phyloP scores from a whole-genome alignment of 2,113 vertebrate species.

The Microtus pennsylvanicus region DNA sequence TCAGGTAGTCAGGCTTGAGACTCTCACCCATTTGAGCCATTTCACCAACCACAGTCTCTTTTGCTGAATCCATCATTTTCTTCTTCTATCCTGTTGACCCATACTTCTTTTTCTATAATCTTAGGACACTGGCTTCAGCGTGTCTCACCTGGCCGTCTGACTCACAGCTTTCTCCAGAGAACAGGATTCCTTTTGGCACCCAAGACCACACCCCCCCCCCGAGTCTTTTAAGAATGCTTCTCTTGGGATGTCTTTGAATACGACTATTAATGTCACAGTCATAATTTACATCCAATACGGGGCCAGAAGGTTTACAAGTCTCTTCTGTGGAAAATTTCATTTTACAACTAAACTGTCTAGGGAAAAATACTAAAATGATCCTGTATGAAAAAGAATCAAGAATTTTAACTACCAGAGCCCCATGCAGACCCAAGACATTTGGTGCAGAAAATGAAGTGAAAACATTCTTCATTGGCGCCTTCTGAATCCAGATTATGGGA shows the following conservation, averaged over 20 bases:
- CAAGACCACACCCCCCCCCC: neutral
- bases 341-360: neutral
- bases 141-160: neutral
- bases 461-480: neutral
- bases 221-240: neutral
- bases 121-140: neutral
- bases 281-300: neutral
- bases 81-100: neutral
- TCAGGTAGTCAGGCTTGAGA: neutral
- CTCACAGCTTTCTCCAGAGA: neutral
- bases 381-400: neutral
- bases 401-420: neutral
- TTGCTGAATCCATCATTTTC: neutral
- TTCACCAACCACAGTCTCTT: neutral
- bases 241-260: neutral
- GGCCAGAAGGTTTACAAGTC: neutral
- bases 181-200: neutral
- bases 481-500: neutral
- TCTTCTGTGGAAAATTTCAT: neutral
- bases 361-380: neutral
- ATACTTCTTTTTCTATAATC: neutral
- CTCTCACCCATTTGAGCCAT: neutral
- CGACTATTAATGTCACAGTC: neutral
- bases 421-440: neutral
- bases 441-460: neutral